Evolutionary conservation across 2,888 invertebrate genomes (phyloP).

Genomic region (Cheilosia grossa): DNA sequence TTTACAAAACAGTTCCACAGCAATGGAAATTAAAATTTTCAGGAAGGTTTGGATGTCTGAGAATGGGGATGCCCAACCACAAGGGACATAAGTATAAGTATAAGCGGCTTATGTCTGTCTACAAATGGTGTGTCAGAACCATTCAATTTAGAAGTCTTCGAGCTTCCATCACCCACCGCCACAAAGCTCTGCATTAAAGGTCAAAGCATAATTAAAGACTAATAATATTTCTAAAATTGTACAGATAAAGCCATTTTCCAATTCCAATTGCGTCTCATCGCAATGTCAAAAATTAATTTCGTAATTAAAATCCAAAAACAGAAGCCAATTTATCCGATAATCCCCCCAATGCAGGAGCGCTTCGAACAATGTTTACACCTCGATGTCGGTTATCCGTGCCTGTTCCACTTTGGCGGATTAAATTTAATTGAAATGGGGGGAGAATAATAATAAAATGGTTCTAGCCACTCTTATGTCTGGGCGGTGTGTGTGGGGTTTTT

Average conservation of each 20-base stretch:
- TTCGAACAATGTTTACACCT: conserved; percentile 18
- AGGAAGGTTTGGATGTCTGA: too few species aligned
- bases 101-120: too few species aligned
- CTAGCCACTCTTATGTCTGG: conserved; percentile 10
- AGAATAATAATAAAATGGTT: conserved; percentile 50
- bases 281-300: conserved; percentile 36
- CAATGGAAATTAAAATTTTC: too few species aligned
- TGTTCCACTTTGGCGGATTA: conserved; percentile 15
- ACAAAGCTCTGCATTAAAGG: too few species aligned
- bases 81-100: too few species aligned
- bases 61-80: too few species aligned
- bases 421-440: conserved; percentile 60
- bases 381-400: background rate
- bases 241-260: background rate
- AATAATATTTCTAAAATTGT: background rate
- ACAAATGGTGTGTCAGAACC: too few species aligned
- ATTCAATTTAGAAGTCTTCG: too few species aligned
- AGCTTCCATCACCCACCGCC: too few species aligned
- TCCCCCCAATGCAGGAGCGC: background rate
- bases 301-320: conserved; percentile 40
- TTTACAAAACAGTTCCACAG: background rate
- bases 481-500: conserved; percentile 17
- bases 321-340: conserved; percentile 28
- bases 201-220: background rate
- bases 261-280: background rate